Percentiles rank a stretch among this genome's conserved stretches.
phyloP scores from a whole-genome alignment of 2,797 vertebrate genomes.

The Myotis pilosus region DNA sequence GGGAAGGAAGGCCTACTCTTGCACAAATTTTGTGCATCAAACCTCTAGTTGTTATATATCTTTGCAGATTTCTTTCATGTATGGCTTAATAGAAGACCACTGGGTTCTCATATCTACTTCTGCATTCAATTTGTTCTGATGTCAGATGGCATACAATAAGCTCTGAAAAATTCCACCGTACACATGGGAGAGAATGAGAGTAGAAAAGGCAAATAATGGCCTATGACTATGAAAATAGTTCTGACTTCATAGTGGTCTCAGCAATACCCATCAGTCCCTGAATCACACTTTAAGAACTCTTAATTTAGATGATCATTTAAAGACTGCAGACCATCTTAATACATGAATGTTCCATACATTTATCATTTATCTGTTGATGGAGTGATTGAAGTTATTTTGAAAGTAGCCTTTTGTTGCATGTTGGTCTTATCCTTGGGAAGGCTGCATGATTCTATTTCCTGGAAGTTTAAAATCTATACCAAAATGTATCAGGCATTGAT shows the following conservation, averaged over 20 bases:
- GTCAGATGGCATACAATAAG: not conserved
- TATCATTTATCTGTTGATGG: not conserved
- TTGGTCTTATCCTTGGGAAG: constrained; percentile 15
- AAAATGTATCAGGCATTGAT: not conserved
- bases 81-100: too few relatives aligned
- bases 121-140: not conserved
- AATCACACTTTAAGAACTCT: not conserved
- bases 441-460: not conserved
- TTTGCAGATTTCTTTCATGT: too few relatives aligned
- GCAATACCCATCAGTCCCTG: not conserved
- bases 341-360: not conserved
- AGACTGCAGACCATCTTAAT: not conserved
- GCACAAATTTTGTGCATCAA: too few relatives aligned
- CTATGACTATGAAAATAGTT: constrained; percentile 10
- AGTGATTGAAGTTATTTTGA: constrained; percentile 16
- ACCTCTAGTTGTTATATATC: too few relatives aligned
- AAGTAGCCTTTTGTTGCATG: not conserved
- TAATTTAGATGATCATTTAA: not conserved
- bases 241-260: not conserved
- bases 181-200: not conserved
- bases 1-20: too few relatives aligned
- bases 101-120: too few relatives aligned
- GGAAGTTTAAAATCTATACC: not conserved
- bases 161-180: not conserved
- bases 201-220: not conserved